Percentiles rank a stretch among this genome's conserved stretches.
Conservation (phyloP, 1,140 invertebrate species). For the Zeugodacus cucurbitae region DNA sequence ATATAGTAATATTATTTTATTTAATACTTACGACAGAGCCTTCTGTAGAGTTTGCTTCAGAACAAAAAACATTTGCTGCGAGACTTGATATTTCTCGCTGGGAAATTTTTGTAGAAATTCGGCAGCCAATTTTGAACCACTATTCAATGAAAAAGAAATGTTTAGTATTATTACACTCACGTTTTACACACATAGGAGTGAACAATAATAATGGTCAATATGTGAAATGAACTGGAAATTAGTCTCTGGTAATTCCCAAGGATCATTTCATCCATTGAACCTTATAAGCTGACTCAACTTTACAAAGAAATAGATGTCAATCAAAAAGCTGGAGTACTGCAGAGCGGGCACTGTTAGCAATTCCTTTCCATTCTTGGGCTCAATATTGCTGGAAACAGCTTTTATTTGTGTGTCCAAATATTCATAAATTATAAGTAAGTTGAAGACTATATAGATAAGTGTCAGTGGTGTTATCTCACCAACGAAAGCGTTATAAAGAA, state of each 20-base stretch:
- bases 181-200: too few species aligned
- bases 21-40: constrained; percentile 6
- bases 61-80: constrained; percentile 40
- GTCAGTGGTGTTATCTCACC: not conserved
- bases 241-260: too few species aligned
- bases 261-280: too few species aligned
- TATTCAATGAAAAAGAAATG: not conserved
- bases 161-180: not conserved
- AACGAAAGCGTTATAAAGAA: constrained; percentile 28
- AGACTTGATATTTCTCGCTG: constrained; percentile 37
- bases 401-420: constrained; percentile 40
- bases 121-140: constrained; percentile 42
- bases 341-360: not conserved
- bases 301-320: constrained; percentile 45
- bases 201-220: not conserved
- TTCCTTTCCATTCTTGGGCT: not conserved
- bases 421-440: not conserved
- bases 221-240: not conserved
- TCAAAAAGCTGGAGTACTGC: constrained; percentile 32
- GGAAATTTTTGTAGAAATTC: constrained; percentile 40
- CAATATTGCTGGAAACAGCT: constrained; percentile 39
- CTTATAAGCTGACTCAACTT: constrained; percentile 6
- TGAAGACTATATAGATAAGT: not conserved
- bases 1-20: not conserved
- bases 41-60: constrained; percentile 40